These are phyloP conservation scores for Physella acuta DNA, from an alignment of 1,140 invertebrate species.

Conservation along the genomic window DNA sequence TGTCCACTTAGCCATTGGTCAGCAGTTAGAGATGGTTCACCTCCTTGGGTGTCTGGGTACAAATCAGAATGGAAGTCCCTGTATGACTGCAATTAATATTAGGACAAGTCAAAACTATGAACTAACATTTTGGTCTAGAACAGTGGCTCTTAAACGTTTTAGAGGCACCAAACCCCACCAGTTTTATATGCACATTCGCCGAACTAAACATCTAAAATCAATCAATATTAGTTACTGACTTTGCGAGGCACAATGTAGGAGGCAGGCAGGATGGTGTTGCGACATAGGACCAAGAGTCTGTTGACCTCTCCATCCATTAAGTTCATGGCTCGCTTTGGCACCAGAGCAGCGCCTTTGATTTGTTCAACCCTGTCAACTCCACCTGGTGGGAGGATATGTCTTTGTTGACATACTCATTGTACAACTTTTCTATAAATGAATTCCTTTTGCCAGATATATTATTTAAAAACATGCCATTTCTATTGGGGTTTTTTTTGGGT, in stretches of 20 bases:
- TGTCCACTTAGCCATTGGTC: slow-evolving; percentile 73
- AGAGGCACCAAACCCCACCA: too few species aligned
- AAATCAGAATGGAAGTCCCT: slow-evolving; percentile 90
- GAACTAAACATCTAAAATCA: too few species aligned
- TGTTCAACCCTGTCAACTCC: slow-evolving; percentile 63
- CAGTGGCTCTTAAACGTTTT: too few species aligned
- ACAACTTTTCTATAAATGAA: too few species aligned
- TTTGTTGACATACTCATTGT: too few species aligned
- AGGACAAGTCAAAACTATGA: too few species aligned
- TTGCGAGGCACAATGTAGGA: slow-evolving; percentile 93
- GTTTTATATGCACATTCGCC: too few species aligned
- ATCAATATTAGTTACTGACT: slow-evolving; percentile 64
- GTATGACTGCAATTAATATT: slow-evolving; percentile 81
- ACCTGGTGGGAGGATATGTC: too few species aligned
- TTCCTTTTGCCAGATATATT: too few species aligned
- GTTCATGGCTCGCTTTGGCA: slow-evolving; percentile 86
- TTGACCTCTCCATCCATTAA: slow-evolving; percentile 96
- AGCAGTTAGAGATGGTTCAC: slow-evolving; percentile 73
- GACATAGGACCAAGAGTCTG: slow-evolving; percentile 80
- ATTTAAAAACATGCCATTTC: too few species aligned
- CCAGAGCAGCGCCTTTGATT: slow-evolving; percentile 86
- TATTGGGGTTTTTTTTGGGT: too few species aligned
- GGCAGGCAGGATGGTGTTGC: slow-evolving; percentile 82
- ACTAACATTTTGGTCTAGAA: too few species aligned
- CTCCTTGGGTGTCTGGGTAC: slow-evolving; percentile 83